A percentile compares a stretch with the other conserved stretches of the same genome.
Conservation (phyloP, 2,113 vertebrate species). For the Capra hircus region DNA sequence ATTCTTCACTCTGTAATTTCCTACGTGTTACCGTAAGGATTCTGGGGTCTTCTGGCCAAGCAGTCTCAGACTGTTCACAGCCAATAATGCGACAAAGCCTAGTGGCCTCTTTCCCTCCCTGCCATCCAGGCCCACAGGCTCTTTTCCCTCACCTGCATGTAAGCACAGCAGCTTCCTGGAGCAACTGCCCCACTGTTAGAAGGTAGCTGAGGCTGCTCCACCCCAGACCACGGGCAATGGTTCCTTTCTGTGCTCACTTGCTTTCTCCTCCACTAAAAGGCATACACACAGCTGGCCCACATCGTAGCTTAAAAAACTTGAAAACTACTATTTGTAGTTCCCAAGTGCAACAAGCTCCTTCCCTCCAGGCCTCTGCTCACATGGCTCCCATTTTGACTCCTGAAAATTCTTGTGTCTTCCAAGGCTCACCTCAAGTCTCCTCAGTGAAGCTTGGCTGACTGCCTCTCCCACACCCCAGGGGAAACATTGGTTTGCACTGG, state of each 20-base stretch:
- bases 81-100: background rate
- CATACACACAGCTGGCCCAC: background rate
- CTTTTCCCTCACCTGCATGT: background rate
- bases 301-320: background rate
- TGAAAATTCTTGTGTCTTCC: background rate
- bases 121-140: background rate
- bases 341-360: background rate
- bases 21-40: background rate
- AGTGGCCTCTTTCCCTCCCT: background rate
- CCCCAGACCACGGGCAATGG: background rate
- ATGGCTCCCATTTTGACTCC: background rate
- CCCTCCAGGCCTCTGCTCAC: background rate
- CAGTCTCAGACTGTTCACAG: background rate
- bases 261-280: background rate
- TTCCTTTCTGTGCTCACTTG: background rate
- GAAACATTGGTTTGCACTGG: background rate
- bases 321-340: background rate
- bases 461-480: background rate
- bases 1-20: background rate
- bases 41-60: background rate
- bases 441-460: background rate
- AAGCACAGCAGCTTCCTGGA: background rate
- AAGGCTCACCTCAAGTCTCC: background rate
- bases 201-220: background rate
- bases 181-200: background rate